Base-by-base conservation (phyloP, 2,113 vertebrate species). In the Puntigrus tetrazona region DNA sequence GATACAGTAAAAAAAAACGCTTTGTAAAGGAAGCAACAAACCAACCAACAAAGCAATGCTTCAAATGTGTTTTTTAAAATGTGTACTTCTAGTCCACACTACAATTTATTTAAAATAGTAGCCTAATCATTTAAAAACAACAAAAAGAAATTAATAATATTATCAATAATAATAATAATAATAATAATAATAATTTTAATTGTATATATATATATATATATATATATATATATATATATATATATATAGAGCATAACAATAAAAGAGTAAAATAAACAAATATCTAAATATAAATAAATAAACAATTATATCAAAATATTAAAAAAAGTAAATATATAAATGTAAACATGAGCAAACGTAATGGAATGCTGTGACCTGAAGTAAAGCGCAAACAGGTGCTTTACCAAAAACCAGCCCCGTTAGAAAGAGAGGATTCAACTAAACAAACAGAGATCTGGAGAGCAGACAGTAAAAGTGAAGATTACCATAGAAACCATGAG, bases 361-460 rank as follows among this genome's bases (percentile, higher is more conserved):
- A 50, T 1, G 8, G 8, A 13, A 4, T 38, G 34, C 67, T 41
- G 34, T 70, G 67, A 38, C 3, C 34, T 38, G 20, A 7, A 36
- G 67, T 34, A 34, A 22, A 55, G 74, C 1, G 74, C 34, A 10
- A 55, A 27, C 29, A 36, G 74, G 74, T n/a, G 74, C 27, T 76
- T 55, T 29, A 47, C n/a, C 0, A 25, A 45, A 55, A 29, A 50
- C 34, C 31, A 38, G 65, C 8, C 6, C 2, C 20, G 25, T 72
- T 13, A 25, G 13, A 43, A 73, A 0, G 69, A 27, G n/a, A 11
- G 7, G 69, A 72, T 13, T 43, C 22, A 72, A 72, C 69, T 72
- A 25, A 55, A 29, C 74, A 76, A 76, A 76, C 74, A 55, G 27
- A 55, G 27, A 43, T 72, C 45, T 52, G 43, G 43, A 75, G 73